Evolutionary conservation across 1,140 invertebrate species (phyloP).

Genomic region (Asobara japonica): DNA sequence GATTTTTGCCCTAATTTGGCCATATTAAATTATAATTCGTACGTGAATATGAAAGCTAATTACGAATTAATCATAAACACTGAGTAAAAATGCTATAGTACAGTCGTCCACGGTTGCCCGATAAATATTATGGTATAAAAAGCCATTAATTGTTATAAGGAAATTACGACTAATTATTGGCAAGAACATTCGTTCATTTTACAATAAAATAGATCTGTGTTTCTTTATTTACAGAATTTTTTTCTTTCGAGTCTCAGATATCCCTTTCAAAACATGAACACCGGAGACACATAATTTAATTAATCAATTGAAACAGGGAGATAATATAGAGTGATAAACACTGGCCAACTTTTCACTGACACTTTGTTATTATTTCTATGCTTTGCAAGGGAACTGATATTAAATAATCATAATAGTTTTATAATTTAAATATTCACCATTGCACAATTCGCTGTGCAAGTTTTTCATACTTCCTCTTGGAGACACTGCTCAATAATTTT

Average conservation of each 20-base stretch:
- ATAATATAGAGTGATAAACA: background rate
- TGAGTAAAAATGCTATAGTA: slow-evolving; percentile 21
- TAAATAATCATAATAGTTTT: background rate
- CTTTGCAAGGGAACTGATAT: background rate
- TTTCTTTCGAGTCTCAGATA: background rate
- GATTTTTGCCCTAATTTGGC: background rate
- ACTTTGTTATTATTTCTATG: background rate
- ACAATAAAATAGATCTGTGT: slow-evolving; percentile 4
- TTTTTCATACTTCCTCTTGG: background rate
- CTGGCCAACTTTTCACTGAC: slow-evolving; percentile 22
- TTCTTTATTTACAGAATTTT: slow-evolving; percentile 21
- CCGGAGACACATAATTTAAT: background rate
- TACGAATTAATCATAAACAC: slow-evolving; percentile 13
- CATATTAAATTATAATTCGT: background rate
- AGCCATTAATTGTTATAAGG: slow-evolving; percentile 4
- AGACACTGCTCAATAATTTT: background rate
- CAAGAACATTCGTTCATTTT: slow-evolving; percentile 19
- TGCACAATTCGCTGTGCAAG: background rate
- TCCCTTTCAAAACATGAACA: background rate
- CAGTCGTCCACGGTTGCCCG: background rate
- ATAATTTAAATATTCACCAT: background rate
- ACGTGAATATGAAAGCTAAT: background rate
- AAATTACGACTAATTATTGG: slow-evolving; percentile 18
- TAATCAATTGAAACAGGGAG: slow-evolving; percentile 19
- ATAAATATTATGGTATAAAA: slow-evolving; percentile 23